Conservation (phyloP, 2,797 vertebrate genomes). For the Xenopus petersii region DNA sequence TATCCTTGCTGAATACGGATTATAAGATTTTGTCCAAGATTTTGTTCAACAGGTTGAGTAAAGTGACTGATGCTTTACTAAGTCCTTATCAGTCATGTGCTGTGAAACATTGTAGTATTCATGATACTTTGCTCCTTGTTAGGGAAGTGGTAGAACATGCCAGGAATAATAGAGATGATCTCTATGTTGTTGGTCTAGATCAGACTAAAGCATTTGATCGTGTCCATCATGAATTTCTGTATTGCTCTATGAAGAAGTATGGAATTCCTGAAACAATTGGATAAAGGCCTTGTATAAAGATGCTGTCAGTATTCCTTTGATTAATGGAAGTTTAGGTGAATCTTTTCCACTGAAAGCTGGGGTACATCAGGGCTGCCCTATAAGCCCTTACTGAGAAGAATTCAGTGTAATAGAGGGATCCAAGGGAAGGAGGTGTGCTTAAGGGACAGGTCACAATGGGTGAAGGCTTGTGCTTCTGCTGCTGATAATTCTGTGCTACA, state of each 20-base stretch:
- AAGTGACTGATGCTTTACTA: neutral
- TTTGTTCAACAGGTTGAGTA: neutral
- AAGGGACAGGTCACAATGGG: neutral
- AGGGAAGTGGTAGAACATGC: neutral
- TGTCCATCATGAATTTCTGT: neutral
- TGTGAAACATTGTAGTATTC: neutral
- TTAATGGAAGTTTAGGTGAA: too few species aligned
- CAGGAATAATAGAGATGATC: neutral
- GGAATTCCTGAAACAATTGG: neutral
- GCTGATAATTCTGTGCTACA: neutral
- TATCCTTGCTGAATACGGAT: neutral
- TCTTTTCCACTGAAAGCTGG: too few species aligned
- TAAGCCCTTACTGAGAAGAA: too few species aligned
- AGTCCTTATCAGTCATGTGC: neutral
- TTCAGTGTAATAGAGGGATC: too few species aligned
- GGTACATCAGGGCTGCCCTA: too few species aligned
- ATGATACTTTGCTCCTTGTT: neutral
- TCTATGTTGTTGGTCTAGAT: neutral
- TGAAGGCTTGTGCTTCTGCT: neutral
- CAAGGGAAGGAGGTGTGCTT: neutral
- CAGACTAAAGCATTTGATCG: slow-evolving; percentile 8
- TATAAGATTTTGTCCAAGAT: neutral
- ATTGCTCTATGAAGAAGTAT: neutral
- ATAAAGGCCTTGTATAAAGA: slow-evolving; percentile 3
- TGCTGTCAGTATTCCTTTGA: too few species aligned